Evolutionary conservation across 1,140 invertebrate genomes (phyloP), one percentile per base, ranked within the genome.

Genomic region (Rhagoletis zephyria): DNA sequence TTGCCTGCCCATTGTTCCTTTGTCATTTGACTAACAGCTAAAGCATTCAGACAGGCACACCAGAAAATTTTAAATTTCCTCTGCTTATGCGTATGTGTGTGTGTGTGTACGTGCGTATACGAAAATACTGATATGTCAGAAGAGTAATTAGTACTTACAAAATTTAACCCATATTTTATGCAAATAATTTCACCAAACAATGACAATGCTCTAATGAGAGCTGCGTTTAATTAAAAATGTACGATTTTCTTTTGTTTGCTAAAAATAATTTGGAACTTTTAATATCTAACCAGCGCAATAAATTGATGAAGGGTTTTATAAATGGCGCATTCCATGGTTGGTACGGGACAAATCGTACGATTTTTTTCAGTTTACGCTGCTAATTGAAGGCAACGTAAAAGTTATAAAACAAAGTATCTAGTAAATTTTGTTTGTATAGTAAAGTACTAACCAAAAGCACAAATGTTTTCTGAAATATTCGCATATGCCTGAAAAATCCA

Each of bases 181-280:
- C 51, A 81, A 81, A 81, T 81, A 81, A 81, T 81, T 81, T 81
- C 48, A 48, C 48, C 45, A 81, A 56, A 56, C 74, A 81, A 59
- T 81, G 74, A 81, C 74, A 81, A 30, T 74, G 67, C 67, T 45
- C 40, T 74, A 45, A 74, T 81, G 48, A 81, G 74, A 56, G 48
- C 19, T 59, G 16, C 6, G 45, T 81, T 81, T 81, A 81, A 81
- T 81, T 81, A 81, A 81, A 81, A 30, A 81, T 30, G 30, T 30
- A 19, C n/a, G 5, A n/a, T 19, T 56, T 56, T 51, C 9, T 19
- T 56, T 4, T 59, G 19, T 56, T 56, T 56, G 10, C 51, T 4
- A 63, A 7, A 63, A 63, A 63, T 63, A n/a, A 14, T 16, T 63
- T 63, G 4, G 61, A 14, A 14, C 12, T n/a, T 16, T 63, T 63